These are phyloP conservation scores for Myotis yumanensis DNA, from an alignment of 2,113 vertebrate genomes.

Conservation along the genomic window DNA sequence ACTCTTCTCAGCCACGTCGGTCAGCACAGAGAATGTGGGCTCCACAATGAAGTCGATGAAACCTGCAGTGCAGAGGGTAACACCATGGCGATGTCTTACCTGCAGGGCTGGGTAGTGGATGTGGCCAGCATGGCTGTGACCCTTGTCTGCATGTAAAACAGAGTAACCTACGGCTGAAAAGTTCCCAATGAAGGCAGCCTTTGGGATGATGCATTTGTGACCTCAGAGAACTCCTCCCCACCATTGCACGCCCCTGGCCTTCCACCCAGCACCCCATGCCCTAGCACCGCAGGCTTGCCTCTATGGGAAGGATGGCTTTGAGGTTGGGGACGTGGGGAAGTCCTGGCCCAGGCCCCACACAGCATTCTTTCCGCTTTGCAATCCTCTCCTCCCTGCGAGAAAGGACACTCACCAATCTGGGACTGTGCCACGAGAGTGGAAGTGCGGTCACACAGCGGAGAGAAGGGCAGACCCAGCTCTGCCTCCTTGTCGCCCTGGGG, in stretches of 20 bases:
- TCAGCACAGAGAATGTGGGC: slow-evolving; percentile 94
- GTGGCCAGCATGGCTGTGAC: rapidly evolving
- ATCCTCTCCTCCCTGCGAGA: not conserved
- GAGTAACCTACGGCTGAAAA: not conserved
- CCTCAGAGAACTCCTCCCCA: not conserved
- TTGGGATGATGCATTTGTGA: not conserved
- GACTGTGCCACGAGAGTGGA: slow-evolving; percentile 92
- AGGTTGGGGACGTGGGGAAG: not conserved
- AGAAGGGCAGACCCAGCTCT: slow-evolving; percentile 91
- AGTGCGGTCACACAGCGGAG: slow-evolving; percentile 92
- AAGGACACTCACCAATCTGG: slow-evolving; percentile 88
- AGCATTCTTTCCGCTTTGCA: not conserved
- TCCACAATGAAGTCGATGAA: slow-evolving; percentile 98
- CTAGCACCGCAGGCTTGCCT: not conserved
- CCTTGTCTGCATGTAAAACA: not conserved
- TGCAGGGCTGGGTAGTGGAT: not conserved
- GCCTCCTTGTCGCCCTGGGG: slow-evolving; percentile 93
- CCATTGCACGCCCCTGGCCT: not conserved
- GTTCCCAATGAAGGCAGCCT: not conserved
- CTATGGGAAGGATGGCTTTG: not conserved
- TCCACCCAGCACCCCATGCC: not conserved
- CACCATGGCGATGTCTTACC: not conserved
- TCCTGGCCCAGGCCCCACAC: not conserved
- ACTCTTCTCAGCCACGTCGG: slow-evolving; percentile 94
- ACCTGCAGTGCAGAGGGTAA: slow-evolving; percentile 78